Base-by-base conservation (phyloP, 2,888 invertebrate species). In the Thereva nobilitata region DNA sequence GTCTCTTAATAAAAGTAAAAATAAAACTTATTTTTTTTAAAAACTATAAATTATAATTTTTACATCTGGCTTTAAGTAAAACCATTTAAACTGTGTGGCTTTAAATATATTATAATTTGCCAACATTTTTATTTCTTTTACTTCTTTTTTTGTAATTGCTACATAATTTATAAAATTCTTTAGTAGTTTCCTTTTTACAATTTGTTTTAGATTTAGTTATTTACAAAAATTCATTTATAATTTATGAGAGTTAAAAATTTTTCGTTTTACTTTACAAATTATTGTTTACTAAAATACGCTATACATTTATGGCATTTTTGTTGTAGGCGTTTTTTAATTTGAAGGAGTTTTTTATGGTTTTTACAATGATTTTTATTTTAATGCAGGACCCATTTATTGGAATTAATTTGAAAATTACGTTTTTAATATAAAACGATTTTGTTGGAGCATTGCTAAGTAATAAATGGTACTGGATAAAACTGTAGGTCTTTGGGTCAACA, bases 251-350 rank as follows among this genome's bases (percentile, higher is more conserved):
- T 35, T 59, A 47, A 59, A 59, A 59, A 59, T 47, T 59, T 59
- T 59, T 59, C 59, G 23, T 23, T 23, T 23, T 23, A 23, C 59
- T 59, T 47, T 59, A 59, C 59, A 59, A 59, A 47, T 68, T 71
- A 52, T 55, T 40, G 41, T 68, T 69, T 67, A 73, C 72, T 73
- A 75, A 67, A 69, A 76, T 72, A 74, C 70, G 64, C 64, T 55
- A 44, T 50, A 57, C 67, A 66, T 66, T 67, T 57, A 10, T 65
- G 50, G 61, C 59, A 55, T 67, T 64, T 56, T 69, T 69, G 53
- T 68, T 59, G 63, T 50, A 23, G 23, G 23, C 23, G 23, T 23
- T 63, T 63, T 38, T 56, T 56, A 4, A 45, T 55, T 40, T 59
- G 59, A 40, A 35, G n/a, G 42, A n/a, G 47, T 8, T 38, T 49